Base-by-base conservation (phyloP, 2,797 vertebrate species). In the Sebastes baramenuke region DNA sequence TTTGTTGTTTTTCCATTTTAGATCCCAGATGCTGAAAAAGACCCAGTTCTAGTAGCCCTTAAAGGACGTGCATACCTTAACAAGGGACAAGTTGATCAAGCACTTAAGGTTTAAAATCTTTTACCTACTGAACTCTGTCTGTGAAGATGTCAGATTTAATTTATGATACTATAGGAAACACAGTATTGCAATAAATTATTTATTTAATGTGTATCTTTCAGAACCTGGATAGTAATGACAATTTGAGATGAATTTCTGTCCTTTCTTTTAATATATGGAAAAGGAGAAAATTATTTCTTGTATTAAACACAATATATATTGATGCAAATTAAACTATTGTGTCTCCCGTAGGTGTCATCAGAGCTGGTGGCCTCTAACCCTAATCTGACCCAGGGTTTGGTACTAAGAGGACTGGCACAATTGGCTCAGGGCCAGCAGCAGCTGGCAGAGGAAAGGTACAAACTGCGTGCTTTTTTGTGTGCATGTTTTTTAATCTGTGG, bases 371-470 rank as follows among this genome's bases (percentile, higher is more conserved):
- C 87, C 49, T 96, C 95, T 24, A 86, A 97, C 67, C 95, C 97
- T 72, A 91, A 95, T 36, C 78, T 97, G 67, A 92, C 96, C 8
- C 95, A 97, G 83, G 95, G 87, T 3, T 88, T 96, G 73, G 95
- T 93, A 27, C 90, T 99, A 9, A 95, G 94, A 46, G 99, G 96
- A 75, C 94, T 94, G 64, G 87, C 91, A 67, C 90, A 96, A 77
- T 85, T 96, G 77, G 95, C 91, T 67, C 95, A 96, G 83, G 95
- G 96, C 52, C 94, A 97, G 56, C 95, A 95, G 61, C 83, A 94
- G 10, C 92, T 95, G 75, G 97, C 98, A 91, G 97, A 99, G 92
- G 95, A 94, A 92, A 97, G 97, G 99, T 93, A 72, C 29, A 64
- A 73, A 32, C n/a, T 6, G 13, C 3, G 25, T 24, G 46, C 16